Percentiles rank a stretch among this genome's conserved stretches.
phyloP scores from a whole-genome alignment of 2,113 vertebrate genomes.

The Talpa occidentalis region DNA sequence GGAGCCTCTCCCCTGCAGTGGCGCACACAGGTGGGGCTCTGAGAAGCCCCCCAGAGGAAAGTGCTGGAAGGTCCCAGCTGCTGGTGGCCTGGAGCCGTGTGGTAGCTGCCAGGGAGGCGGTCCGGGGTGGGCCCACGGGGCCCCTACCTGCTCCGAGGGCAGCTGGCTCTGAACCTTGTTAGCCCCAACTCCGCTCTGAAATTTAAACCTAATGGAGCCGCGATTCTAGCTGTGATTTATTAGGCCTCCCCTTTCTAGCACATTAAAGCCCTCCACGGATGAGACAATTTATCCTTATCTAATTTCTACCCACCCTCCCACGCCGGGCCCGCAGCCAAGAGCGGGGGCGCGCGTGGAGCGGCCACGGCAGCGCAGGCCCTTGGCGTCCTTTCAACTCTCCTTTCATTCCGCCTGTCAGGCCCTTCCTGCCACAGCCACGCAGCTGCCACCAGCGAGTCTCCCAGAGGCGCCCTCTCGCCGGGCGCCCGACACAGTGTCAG shows the following conservation, averaged over 20 bases:
- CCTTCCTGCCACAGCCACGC: not conserved
- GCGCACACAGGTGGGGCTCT: not conserved
- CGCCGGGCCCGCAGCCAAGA: not conserved
- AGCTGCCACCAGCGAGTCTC: too few species aligned
- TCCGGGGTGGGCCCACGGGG: not conserved
- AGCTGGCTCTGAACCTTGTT: slow-evolving; percentile 4
- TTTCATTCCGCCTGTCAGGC: not conserved
- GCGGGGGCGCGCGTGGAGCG: not conserved
- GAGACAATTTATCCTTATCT: slow-evolving; percentile 7
- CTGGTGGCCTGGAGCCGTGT: not conserved
- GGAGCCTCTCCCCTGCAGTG: not conserved
- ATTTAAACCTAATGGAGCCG: not conserved
- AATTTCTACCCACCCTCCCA: not conserved
- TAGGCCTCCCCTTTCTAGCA: not conserved
- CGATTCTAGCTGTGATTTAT: not conserved
- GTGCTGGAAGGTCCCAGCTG: not conserved
- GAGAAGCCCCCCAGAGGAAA: fast-evolving
- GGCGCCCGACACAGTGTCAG: too few species aligned
- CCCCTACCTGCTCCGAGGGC: not conserved
- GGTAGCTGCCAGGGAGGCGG: not conserved
- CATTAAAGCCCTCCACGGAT: slow-evolving; percentile 22
- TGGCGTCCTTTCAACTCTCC: not conserved
- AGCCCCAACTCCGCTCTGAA: not conserved
- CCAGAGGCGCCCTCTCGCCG: too few species aligned
- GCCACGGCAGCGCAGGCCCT: not conserved